Evolutionary conservation across 2,888 invertebrate species (phyloP).

Genomic region (Trisateles emortualis): DNA sequence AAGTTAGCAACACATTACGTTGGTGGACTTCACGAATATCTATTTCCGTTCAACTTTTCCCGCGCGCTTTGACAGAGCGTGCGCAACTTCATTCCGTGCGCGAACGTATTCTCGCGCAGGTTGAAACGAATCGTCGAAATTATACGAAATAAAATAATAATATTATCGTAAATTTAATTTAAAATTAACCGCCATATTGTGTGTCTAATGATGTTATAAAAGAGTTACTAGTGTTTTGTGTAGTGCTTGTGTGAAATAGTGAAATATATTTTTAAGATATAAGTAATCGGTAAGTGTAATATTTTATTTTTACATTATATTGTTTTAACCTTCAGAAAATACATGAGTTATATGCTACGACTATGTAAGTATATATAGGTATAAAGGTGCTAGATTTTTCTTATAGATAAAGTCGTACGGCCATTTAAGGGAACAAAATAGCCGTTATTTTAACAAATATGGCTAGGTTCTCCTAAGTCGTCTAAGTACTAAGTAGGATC

Average conservation of each 20-base stretch:
- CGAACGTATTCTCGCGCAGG: constrained; percentile 67
- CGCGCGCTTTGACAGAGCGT: constrained; percentile 68
- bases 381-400: constrained; percentile 31
- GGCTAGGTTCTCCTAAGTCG: constrained; percentile 35
- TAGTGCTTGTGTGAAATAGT: constrained; percentile 45
- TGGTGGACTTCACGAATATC: constrained; percentile 40
- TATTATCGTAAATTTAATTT: constrained; percentile 29
- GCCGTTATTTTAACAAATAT: constrained; percentile 51
- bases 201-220: constrained; percentile 55
- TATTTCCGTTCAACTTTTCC: constrained; percentile 72
- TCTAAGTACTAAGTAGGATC: constrained; percentile 30
- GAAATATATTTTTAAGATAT: constrained; percentile 25
- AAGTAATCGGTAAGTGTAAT: constrained; percentile 35
- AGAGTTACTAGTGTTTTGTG: constrained; percentile 51
- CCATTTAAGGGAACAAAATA: constrained; percentile 39
- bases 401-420: constrained; percentile 32
- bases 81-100: constrained; percentile 76
- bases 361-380: constrained; percentile 6
- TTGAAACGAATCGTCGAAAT: constrained; percentile 59
- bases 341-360: constrained; percentile 6
- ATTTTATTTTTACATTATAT: constrained; percentile 4
- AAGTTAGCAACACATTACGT: constrained; percentile 25
- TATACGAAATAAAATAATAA: constrained; percentile 46
- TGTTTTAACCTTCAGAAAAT: constrained; percentile 26
- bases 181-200: constrained; percentile 40